Conservation (phyloP, 2,888 invertebrate genomes). For the Elegia similella region DNA sequence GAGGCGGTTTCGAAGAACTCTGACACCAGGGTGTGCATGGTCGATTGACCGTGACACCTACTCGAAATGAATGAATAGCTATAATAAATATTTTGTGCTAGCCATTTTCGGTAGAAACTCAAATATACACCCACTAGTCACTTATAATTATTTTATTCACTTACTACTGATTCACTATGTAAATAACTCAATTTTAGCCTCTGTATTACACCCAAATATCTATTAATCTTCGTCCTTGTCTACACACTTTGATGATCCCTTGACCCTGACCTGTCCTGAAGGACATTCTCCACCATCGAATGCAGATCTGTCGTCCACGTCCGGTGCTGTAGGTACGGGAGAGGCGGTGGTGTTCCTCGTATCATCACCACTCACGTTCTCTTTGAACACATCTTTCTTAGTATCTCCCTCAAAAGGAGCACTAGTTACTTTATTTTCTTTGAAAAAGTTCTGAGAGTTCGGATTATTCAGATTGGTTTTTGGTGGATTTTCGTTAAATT, state of each 20-base stretch:
- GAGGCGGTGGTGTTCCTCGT: not conserved
- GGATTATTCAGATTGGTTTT: not conserved
- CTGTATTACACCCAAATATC: too few species aligned
- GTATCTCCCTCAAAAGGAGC: not conserved
- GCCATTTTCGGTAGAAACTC: too few species aligned
- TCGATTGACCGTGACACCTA: too few species aligned
- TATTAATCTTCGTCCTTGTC: not conserved
- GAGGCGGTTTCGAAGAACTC: too few species aligned
- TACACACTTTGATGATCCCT: slow-evolving; percentile 15
- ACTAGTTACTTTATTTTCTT: not conserved
- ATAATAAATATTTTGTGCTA: too few species aligned
- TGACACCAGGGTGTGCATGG: too few species aligned
- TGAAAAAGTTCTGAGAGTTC: not conserved
- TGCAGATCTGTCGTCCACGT: slow-evolving; percentile 10
- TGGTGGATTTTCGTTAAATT: not conserved
- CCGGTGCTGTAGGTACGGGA: not conserved
- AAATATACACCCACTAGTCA: too few species aligned
- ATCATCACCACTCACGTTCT: not conserved
- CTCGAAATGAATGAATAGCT: too few species aligned
- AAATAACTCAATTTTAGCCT: too few species aligned
- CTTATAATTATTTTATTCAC: too few species aligned
- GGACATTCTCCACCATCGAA: slow-evolving; percentile 17
- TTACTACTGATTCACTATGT: too few species aligned
- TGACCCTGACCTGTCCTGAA: slow-evolving; percentile 7
- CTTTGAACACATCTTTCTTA: not conserved